phyloP scores from a whole-genome alignment of 1,140 invertebrate genomes.

The Hyles euphorbiae region DNA sequence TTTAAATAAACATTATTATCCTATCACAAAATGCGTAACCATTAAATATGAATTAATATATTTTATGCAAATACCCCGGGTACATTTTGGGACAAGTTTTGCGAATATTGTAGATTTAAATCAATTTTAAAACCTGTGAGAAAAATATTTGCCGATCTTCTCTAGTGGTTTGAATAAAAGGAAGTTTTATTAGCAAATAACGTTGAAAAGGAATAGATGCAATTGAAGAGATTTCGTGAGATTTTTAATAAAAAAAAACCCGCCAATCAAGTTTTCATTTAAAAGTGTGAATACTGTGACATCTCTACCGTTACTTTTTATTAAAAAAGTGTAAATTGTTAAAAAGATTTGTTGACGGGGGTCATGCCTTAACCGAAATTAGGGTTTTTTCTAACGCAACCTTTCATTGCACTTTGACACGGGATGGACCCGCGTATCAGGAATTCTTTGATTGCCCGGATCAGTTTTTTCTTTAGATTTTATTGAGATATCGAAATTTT shows the following conservation, averaged over 20 bases:
- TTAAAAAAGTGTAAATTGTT: constrained; percentile 63
- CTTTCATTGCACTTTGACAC: constrained; percentile 73
- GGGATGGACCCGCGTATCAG: constrained; percentile 46
- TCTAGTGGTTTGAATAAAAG: constrained; percentile 37
- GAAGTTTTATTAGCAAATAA: constrained; percentile 42
- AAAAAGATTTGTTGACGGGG: constrained; percentile 70
- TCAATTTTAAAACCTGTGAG: constrained; percentile 43
- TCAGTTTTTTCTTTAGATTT: constrained; percentile 46
- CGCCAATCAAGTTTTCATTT: constrained; percentile 72
- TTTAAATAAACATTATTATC: constrained; percentile 17
- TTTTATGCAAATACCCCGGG: background rate
- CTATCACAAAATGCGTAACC: too few species aligned
- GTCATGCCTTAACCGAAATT: constrained; percentile 70
- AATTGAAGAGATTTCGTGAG: constrained; percentile 58
- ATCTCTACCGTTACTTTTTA: constrained; percentile 57
- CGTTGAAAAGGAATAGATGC: constrained; percentile 44
- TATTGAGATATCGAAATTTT: constrained; percentile 64
- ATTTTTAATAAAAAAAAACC: constrained; percentile 57
- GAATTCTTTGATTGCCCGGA: constrained; percentile 60
- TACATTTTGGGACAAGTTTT: too few species aligned
- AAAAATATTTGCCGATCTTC: constrained; percentile 37
- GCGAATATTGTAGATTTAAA: background rate
- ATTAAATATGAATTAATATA: constrained; percentile 9
- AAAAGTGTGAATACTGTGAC: constrained; percentile 57
- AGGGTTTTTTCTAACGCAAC: constrained; percentile 63